phyloP scores from a whole-genome alignment of 1,140 invertebrate species.

The Hycleus phaleratus region DNA sequence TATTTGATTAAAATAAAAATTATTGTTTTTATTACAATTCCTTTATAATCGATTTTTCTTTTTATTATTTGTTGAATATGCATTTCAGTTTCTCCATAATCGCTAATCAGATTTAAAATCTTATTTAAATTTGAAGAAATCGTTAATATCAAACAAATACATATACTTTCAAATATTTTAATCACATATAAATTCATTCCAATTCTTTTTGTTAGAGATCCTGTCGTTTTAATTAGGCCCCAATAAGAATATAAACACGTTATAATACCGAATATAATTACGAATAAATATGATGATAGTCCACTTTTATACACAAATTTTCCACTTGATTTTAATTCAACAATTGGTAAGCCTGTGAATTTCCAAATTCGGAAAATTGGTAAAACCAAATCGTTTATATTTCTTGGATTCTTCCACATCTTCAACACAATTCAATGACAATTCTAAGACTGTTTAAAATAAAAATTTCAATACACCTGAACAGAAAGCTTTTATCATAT shows the following conservation, averaged over 20 bases:
- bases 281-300: neutral
- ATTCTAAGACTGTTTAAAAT: too few species aligned
- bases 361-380: slow-evolving; percentile 2
- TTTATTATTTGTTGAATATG: too few species aligned
- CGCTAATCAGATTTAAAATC: too few species aligned
- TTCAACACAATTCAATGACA: too few species aligned
- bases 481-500: too few species aligned
- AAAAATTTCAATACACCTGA: too few species aligned
- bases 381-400: neutral
- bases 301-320: neutral
- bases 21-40: too few species aligned
- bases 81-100: too few species aligned
- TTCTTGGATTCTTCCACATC: neutral
- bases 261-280: neutral
- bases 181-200: too few species aligned
- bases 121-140: too few species aligned
- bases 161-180: neutral
- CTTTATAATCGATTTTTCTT: too few species aligned
- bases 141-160: neutral
- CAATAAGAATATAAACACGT: neutral
- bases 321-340: neutral
- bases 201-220: neutral
- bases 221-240: neutral
- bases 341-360: neutral
- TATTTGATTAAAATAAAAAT: too few species aligned